phyloP scores from a whole-genome alignment of 2,888 invertebrate species.

The Blomia tropicalis region DNA sequence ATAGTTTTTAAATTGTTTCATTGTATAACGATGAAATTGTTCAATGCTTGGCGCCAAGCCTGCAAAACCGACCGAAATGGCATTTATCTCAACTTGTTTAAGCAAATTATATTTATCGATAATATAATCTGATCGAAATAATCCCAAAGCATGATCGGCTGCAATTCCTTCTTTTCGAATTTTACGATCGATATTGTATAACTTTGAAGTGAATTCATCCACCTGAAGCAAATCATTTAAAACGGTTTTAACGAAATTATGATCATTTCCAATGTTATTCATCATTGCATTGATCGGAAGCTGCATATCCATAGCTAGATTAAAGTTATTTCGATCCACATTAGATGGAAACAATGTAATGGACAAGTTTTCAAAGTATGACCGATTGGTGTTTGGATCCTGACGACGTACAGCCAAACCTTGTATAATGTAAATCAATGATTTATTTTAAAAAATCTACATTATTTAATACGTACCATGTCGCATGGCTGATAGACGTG shows the following conservation, averaged over 20 bases:
- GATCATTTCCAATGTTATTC: background rate
- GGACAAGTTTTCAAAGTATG: background rate
- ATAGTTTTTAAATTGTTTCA: slow-evolving; percentile 20
- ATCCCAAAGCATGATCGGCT: slow-evolving; percentile 60
- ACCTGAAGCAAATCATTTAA: slow-evolving; percentile 40
- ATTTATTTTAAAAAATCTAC: no score
- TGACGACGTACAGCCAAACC: slow-evolving; percentile 8
- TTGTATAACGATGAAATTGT: slow-evolving; percentile 56
- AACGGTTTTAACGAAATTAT: background rate
- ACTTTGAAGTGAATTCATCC: slow-evolving; percentile 65
- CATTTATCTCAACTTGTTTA: slow-evolving; percentile 96
- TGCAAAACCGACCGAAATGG: slow-evolving; percentile 86
- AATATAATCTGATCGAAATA: slow-evolving; percentile 76
- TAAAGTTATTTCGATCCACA: background rate
- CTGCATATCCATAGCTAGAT: background rate
- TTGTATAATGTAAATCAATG: background rate
- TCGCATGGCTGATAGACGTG: background rate
- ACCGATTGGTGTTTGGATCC: background rate
- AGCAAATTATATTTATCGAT: slow-evolving; percentile 33
- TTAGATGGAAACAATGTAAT: background rate
- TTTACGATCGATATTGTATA: slow-evolving; percentile 67
- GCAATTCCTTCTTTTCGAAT: slow-evolving; percentile 57
- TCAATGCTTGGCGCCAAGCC: slow-evolving; percentile 62
- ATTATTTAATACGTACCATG: background rate
- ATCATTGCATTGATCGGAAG: background rate